phyloP scores from a whole-genome alignment of 92 coral and sea anemone genomes.

The Parazoanthus swiftii region DNA sequence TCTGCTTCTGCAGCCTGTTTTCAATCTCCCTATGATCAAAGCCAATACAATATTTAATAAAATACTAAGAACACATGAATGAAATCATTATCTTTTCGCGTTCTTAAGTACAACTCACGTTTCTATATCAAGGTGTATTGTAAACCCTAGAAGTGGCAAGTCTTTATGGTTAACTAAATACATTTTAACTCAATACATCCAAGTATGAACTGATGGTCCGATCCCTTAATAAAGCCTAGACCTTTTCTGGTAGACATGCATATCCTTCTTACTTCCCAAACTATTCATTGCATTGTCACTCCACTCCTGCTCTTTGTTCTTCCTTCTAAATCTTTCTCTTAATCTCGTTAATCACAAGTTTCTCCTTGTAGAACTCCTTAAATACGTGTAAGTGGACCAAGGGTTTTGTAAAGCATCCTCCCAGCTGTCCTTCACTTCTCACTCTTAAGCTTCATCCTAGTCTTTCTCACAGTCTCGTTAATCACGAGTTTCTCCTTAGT shows the following conservation, averaged over 20 bases:
- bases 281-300: too few species aligned
- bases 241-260: too few species aligned
- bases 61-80: too few species aligned
- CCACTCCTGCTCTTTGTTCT: slow-evolving; percentile 78
- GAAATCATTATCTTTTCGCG: background rate
- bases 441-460: too few species aligned
- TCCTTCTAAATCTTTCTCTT: slow-evolving; percentile 94
- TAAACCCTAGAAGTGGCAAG: too few species aligned
- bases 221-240: too few species aligned
- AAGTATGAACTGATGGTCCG: too few species aligned
- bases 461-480: slow-evolving; percentile 89
- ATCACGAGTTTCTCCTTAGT: slow-evolving; percentile 83
- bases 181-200: too few species aligned
- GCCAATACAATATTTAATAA: background rate
- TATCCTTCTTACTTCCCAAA: too few species aligned
- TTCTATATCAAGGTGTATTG: background rate
- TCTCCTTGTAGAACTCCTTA: slow-evolving; percentile 44
- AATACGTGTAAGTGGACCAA: too few species aligned
- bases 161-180: too few species aligned
- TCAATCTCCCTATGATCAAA: slow-evolving; percentile 72
- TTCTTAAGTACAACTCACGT: background rate
- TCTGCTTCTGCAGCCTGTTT: slow-evolving; percentile 84
- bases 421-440: background rate
- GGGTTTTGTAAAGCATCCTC: background rate
- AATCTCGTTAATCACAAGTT: slow-evolving; percentile 95